Evolutionary conservation across 2,113 vertebrate species (phyloP), one percentile per base, ranked within the genome.

Genomic region (Argyrosomus japonicus): DNA sequence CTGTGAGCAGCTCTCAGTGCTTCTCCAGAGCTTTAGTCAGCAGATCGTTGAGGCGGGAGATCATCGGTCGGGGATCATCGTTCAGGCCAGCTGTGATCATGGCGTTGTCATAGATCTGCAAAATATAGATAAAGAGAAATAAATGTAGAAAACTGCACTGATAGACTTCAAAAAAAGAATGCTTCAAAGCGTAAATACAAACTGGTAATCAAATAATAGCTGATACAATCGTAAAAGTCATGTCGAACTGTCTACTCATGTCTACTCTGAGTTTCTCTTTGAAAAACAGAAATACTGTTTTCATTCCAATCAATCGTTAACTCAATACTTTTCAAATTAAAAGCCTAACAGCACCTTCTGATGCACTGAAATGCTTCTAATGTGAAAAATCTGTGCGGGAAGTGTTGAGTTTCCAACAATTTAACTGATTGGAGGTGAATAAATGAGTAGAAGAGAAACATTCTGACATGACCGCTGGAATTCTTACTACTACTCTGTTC

Each of bases 61-160:
- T 97, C 97, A 99, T 99, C 0, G 98, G 96, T 5, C 98, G 93
- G 65, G 98, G 97, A 72, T 99, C 98, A 0, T 99, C 97, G 0
- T 97, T 97, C 6, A 99, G 94, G 3, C 98, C 98, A 0, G 98
- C 98, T 21, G 97, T 82, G 63, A 99, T 99, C 98, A 99, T 99
- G 83, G 97, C 98, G 1, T 99, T 99, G 91, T 99, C 98, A 11
- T 97, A 99, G 86, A 99, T 97, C 98, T 99, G 94, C 53, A 87
- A 61, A 53, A 45, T 2, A 67, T 4, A 50, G n/a, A 69, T 15
- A 54, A 23, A 56, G 15, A 27, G 5, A 43, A 23, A 32, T 51
- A 4, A 29, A 29, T n/a, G 13, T 43, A 12, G 10, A 43, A 47
- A 81, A 23, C 58, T 43, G 29, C 10, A 53, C 21, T n/a, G 10